These are phyloP conservation scores for Meandrusa payeni DNA, from an alignment of 2,888 invertebrate genomes.

Conservation along the genomic window DNA sequence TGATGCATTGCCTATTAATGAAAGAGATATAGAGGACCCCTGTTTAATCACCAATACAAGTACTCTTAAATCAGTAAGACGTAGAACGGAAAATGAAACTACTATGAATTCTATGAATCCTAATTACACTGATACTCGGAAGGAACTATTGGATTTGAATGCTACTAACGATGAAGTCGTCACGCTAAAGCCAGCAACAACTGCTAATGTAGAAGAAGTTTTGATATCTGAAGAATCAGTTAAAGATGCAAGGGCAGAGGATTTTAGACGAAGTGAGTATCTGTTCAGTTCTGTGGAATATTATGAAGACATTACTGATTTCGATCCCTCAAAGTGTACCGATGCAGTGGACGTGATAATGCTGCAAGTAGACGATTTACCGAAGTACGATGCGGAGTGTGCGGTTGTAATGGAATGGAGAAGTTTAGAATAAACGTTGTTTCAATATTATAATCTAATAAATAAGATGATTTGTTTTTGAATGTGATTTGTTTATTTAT, in stretches of 20 bases:
- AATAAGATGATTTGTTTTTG: background rate
- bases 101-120: background rate
- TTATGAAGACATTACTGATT: slow-evolving; percentile 50
- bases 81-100: background rate
- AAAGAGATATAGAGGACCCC: slow-evolving; percentile 33
- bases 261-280: slow-evolving; percentile 50
- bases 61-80: background rate
- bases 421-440: slow-evolving; percentile 44
- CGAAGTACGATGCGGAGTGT: slow-evolving; percentile 57
- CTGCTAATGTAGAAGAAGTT: slow-evolving; percentile 11
- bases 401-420: slow-evolving; percentile 51
- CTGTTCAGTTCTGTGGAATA: slow-evolving; percentile 61
- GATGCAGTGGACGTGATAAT: slow-evolving; percentile 45
- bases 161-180: background rate
- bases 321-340: slow-evolving; percentile 42
- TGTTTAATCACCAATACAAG: slow-evolving; percentile 32
- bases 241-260: slow-evolving; percentile 5
- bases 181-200: slow-evolving; percentile 20
- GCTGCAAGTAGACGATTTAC: slow-evolving; percentile 49
- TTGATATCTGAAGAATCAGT: background rate
- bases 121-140: background rate
- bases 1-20: slow-evolving; percentile 38
- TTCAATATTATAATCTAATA: background rate
- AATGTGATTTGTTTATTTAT: no score
- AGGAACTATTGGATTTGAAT: background rate